Conservation (phyloP, 2,888 invertebrate genomes). For the Dermolepida albohirtum region DNA sequence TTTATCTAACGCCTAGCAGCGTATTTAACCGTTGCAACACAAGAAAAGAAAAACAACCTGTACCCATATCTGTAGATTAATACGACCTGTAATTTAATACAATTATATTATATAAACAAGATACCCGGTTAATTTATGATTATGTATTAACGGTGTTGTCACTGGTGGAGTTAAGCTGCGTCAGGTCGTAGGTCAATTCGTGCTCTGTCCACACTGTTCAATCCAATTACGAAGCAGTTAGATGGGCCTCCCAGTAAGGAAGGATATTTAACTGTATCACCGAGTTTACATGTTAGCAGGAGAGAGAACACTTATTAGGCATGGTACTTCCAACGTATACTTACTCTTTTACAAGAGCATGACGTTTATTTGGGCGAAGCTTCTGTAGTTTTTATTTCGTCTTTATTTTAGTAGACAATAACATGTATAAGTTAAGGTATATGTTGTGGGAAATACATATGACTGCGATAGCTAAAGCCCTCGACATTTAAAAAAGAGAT, state of each 20-base stretch:
- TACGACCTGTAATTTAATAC: slow-evolving; percentile 41
- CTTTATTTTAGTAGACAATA: no score
- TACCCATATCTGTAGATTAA: slow-evolving; percentile 29
- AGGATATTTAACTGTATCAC: slow-evolving; percentile 46
- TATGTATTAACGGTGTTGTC: slow-evolving; percentile 48
- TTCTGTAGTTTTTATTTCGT: not conserved
- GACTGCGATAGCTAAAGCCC: no score
- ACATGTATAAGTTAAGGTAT: no score
- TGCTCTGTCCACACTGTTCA: slow-evolving; percentile 49
- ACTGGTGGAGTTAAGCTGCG: slow-evolving; percentile 45
- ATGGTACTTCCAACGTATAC: slow-evolving; percentile 6
- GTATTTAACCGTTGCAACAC: no score
- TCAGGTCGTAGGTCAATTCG: slow-evolving; percentile 49
- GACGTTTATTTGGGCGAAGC: not conserved
- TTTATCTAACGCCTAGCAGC: no score
- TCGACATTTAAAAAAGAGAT: no score
- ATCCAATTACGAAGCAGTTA: slow-evolving; percentile 49
- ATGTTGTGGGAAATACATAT: no score
- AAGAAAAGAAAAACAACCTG: not conserved
- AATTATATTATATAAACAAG: slow-evolving; percentile 41
- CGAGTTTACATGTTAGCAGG: slow-evolving; percentile 41
- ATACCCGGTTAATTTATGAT: slow-evolving; percentile 42
- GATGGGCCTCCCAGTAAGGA: slow-evolving; percentile 48
- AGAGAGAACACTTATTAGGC: slow-evolving; percentile 30
- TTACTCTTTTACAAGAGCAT: no score